Evolutionary conservation across 2,888 invertebrate species (phyloP).

Genomic region (Zhuqinia jingwanae): DNA sequence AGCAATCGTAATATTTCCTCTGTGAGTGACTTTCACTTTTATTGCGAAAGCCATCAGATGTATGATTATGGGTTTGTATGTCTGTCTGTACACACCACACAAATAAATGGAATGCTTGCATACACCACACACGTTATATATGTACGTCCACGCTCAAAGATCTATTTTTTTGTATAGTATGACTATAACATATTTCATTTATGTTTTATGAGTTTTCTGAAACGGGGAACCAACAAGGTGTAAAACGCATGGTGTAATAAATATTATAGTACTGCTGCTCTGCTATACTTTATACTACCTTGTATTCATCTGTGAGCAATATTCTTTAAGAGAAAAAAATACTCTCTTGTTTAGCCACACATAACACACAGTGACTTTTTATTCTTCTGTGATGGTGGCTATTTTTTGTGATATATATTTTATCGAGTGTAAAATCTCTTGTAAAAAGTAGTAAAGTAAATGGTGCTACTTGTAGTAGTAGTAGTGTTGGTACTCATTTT

Average conservation of each 20-base stretch:
- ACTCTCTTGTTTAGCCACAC: too few relatives aligned
- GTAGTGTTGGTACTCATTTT: not conserved
- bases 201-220: constrained; percentile 39
- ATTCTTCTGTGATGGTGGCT: not conserved
- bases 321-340: constrained; percentile 30
- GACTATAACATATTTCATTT: constrained; percentile 33
- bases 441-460: too few relatives aligned
- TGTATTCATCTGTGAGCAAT: constrained; percentile 36
- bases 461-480: too few relatives aligned
- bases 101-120: not conserved
- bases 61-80: constrained; percentile 64
- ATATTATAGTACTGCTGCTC: too few relatives aligned
- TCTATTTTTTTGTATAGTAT: too few relatives aligned
- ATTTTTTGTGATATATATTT: constrained; percentile 55
- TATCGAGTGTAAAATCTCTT: constrained; percentile 57
- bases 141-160: not conserved
- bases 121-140: not conserved
- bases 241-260: constrained; percentile 53
- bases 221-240: constrained; percentile 52
- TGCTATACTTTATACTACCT: too few relatives aligned
- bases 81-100: constrained; percentile 40
- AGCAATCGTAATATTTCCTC: constrained; percentile 62
- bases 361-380: constrained; percentile 44
- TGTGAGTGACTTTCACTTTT: constrained; percentile 68
- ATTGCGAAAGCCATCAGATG: constrained; percentile 62